Percentiles rank a stretch among this genome's conserved stretches.
Conservation (phyloP, 2,888 invertebrate genomes). For the Morpho deidamia region DNA sequence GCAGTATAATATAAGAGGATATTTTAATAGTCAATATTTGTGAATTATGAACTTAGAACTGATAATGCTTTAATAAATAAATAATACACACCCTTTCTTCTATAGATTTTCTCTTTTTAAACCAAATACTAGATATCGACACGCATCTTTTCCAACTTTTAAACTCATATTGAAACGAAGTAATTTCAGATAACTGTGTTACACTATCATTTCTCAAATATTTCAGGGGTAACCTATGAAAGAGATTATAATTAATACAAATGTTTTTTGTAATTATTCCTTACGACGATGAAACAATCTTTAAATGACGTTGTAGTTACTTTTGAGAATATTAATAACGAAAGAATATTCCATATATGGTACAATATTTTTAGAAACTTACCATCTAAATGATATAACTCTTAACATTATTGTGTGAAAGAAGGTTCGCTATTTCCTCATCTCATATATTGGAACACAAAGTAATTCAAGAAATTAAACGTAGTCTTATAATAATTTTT, state of each 20-base stretch:
- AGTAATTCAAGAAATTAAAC: background rate
- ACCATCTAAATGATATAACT: conserved; percentile 49
- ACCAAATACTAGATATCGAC: conserved; percentile 49
- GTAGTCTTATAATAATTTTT: background rate
- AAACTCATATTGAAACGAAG: conserved; percentile 19
- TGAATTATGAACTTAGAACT: too few species aligned
- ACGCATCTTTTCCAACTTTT: conserved; percentile 35
- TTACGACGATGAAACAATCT: too few species aligned
- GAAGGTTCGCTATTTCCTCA: background rate
- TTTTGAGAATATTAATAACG: too few species aligned
- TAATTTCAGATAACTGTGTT: conserved; percentile 28
- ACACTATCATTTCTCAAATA: conserved; percentile 39
- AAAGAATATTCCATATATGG: too few species aligned
- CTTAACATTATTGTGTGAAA: conserved; percentile 44
- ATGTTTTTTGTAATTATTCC: too few species aligned
- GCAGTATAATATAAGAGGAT: too few species aligned
- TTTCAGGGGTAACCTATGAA: conserved; percentile 49
- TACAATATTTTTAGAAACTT: conserved; percentile 23
- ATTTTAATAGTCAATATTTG: too few species aligned
- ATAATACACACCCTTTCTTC: conserved; percentile 77
- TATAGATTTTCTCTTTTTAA: conserved; percentile 79
- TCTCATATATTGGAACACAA: background rate
- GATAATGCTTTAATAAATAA: background rate
- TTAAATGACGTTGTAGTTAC: too few species aligned
- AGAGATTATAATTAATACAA: background rate